These are phyloP conservation scores for Caradrina clavipalpis DNA, from an alignment of 2,888 invertebrate species.

Conservation along the genomic window DNA sequence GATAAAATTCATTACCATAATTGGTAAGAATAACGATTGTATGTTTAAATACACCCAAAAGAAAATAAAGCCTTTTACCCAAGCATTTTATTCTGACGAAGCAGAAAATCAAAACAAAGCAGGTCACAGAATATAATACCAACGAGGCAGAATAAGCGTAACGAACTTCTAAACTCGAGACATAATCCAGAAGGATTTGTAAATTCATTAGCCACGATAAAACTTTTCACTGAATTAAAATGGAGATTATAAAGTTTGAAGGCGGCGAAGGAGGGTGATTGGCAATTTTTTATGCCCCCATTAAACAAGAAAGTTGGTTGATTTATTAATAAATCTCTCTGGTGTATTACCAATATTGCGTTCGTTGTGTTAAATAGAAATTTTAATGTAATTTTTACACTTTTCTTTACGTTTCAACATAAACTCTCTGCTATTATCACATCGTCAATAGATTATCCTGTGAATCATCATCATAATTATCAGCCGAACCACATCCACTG, in stretches of 20 bases:
- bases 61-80: neutral
- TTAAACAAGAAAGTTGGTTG: conserved; percentile 63
- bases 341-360: conserved; percentile 42
- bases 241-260: conserved; percentile 77
- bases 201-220: conserved; percentile 81
- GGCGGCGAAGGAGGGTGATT: conserved; percentile 69
- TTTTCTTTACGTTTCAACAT: no score
- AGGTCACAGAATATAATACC: conserved; percentile 32
- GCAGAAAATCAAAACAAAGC: conserved; percentile 46
- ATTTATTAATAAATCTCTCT: conserved; percentile 55
- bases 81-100: neutral
- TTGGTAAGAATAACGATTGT: no score
- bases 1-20: neutral
- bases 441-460: no score
- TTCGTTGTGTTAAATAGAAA: neutral
- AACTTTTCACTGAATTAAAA: conserved; percentile 80
- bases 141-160: conserved; percentile 45
- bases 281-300: conserved; percentile 65
- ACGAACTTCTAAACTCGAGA: conserved; percentile 65
- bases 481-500: no score
- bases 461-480: no score
- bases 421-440: no score
- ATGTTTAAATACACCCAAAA: neutral
- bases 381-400: no score
- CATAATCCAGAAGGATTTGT: conserved; percentile 78